Evolutionary conservation across 1,140 invertebrate species (phyloP), one percentile per base, ranked within the genome.

Genomic region (Apis dorsata): DNA sequence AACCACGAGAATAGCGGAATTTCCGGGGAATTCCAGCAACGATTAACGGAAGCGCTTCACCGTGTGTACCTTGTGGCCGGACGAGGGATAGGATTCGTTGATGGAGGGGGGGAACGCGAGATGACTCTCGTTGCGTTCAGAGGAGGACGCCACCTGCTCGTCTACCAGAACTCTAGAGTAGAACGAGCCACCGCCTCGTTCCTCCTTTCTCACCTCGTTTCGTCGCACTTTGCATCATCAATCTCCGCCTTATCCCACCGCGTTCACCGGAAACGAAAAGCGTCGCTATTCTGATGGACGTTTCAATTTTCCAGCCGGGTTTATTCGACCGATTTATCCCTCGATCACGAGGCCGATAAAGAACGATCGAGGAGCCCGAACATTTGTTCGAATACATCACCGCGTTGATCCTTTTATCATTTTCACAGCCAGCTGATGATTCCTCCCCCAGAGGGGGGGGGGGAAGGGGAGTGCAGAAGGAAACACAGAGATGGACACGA

Each of bases 11-110:
- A 28, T 49, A 69, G 70, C 62, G 76, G 85, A 87, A 84, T 87
- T 84, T 86, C 84, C 85, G 81, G 65, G 85, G 80, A 86, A 87
- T 87, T 87, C 76, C 72, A 81, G 68, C 57, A 77, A 60, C 83
- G 76, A 86, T 88, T 88, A 88, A 88, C 87, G 87, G 77, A 80
- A 88, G 86, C 86, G 83, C 87, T 88, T 87, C 85, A 65, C 83
- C 79, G 86, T 88, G 68, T 80, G 65, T 76, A 66, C 72, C 66
- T 87, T 62, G 49, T 60, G 49, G 72, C 65, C 53, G 83, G 87
- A 88, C 87, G 88, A 88, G 88, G 87, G 87, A 80, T 49, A 70
- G 71, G 79, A 83, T 79, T 83, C 81, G 81, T 83, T 81, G 83
- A 81, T 81, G 78, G 71, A 71, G 83, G 78, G 49, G 49, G 82